A percentile compares a stretch with the other conserved stretches of the same genome.
These are phyloP conservation scores for Erpornis zantholeuca DNA, from an alignment of 2,113 vertebrate species.

Conservation along the genomic window DNA sequence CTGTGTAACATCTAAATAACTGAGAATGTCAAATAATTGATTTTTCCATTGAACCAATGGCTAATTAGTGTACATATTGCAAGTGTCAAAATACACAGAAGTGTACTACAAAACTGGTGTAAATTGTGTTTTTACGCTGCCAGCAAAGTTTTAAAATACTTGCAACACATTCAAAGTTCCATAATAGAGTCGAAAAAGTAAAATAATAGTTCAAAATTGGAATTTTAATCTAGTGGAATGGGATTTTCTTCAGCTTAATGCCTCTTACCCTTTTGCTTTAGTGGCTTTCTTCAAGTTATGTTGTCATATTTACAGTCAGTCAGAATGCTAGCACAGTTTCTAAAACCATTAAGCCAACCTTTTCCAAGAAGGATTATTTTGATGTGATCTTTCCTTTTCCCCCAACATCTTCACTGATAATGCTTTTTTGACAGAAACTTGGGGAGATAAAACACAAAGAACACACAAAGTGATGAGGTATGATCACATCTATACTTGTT, in stretches of 20 bases:
- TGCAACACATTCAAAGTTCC: neutral
- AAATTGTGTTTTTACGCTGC: neutral
- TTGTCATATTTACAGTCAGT: neutral
- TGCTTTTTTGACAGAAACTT: neutral
- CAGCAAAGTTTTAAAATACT: neutral
- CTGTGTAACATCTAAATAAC: neutral
- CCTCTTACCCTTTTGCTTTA: neutral
- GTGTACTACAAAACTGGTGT: neutral
- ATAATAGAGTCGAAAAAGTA: neutral
- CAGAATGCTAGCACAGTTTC: neutral
- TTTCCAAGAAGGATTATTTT: neutral
- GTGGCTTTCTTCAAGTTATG: neutral
- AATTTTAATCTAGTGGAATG: neutral
- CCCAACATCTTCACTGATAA: neutral
- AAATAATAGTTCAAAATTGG: neutral
- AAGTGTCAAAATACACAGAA: neutral
- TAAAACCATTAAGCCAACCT: neutral
- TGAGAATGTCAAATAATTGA: conserved; percentile 37
- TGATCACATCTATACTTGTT: neutral
- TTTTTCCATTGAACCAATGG: conserved; percentile 42
- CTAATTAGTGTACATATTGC: neutral
- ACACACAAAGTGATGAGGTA: neutral
- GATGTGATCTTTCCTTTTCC: neutral
- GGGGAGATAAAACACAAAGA: neutral
- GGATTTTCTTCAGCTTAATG: neutral